Conservation (phyloP, 2,113 vertebrate genomes). For the Pelodiscus sinensis region DNA sequence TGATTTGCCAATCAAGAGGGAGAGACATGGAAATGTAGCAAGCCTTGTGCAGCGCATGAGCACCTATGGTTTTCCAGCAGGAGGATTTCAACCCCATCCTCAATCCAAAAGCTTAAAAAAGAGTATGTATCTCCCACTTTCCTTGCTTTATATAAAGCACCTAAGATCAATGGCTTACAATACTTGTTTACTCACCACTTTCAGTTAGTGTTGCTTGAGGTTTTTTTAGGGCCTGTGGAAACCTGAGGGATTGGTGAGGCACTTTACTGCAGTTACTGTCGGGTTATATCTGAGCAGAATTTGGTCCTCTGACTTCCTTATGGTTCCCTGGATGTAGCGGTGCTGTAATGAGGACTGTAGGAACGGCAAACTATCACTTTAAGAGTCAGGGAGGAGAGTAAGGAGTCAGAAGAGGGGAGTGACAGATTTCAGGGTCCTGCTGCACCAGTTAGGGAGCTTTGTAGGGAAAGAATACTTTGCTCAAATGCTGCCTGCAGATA, state of each 20-base stretch:
- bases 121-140: conserved; percentile 84
- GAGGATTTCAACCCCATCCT: conserved; percentile 88
- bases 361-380: background rate
- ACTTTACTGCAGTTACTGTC: background rate
- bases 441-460: too few species aligned
- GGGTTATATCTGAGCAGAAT: background rate
- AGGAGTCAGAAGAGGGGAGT: background rate
- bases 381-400: background rate
- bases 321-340: background rate
- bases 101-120: conserved; percentile 81
- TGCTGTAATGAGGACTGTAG: background rate
- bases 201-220: background rate
- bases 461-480: background rate
- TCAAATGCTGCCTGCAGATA: background rate
- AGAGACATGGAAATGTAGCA: conserved; percentile 92
- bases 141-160: background rate
- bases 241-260: background rate
- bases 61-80: conserved; percentile 89
- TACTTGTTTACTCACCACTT: background rate
- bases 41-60: conserved; percentile 96
- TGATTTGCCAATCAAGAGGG: conserved; percentile 77
- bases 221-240: background rate
- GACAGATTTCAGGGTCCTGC: background rate
- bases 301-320: background rate
- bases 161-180: background rate